Conservation (phyloP, 2,113 vertebrate genomes). For the Pongo abelii region DNA sequence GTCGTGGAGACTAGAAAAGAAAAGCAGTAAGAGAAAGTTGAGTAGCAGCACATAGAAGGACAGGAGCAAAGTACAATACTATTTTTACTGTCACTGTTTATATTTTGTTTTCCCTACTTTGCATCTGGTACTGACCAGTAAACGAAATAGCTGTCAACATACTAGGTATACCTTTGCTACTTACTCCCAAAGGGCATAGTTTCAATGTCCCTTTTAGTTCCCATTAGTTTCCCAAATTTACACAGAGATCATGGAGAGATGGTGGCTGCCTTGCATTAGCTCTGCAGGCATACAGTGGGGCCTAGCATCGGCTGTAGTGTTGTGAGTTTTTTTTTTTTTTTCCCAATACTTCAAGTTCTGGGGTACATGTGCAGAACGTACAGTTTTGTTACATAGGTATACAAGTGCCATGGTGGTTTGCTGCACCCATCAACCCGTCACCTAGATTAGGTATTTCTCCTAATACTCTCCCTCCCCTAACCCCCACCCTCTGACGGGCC, state of each 20-base stretch:
- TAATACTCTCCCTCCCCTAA: no score
- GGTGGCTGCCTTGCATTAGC: no score
- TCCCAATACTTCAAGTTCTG: no score
- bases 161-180: neutral
- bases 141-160: neutral
- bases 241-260: neutral
- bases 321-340: neutral
- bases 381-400: no score
- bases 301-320: no score
- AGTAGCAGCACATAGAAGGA: neutral
- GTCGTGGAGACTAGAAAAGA: neutral
- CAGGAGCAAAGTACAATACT: neutral
- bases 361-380: no score
- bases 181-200: neutral
- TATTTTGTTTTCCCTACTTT: neutral
- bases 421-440: no score
- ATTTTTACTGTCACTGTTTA: neutral
- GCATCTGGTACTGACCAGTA: neutral
- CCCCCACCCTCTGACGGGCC: no score
- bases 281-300: fast-evolving
- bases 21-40: neutral
- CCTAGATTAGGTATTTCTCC: no score
- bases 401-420: no score
- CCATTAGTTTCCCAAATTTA: neutral
- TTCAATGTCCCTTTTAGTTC: neutral